These are phyloP conservation scores for Marisa cornuarietis DNA, from an alignment of 1,140 invertebrate genomes.

Conservation along the genomic window DNA sequence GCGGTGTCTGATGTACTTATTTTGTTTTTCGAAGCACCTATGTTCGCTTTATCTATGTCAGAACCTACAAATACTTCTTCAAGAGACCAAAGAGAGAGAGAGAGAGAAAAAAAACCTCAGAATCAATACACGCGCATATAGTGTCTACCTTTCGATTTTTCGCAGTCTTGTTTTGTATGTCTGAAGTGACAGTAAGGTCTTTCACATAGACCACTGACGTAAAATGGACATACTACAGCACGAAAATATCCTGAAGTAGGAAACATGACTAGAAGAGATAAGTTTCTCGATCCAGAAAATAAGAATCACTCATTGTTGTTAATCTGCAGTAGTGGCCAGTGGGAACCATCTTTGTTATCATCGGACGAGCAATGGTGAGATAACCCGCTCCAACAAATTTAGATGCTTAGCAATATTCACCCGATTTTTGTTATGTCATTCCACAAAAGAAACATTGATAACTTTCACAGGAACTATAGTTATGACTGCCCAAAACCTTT, in stretches of 20 bases:
- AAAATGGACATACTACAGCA: constrained; percentile 84
- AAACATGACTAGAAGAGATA: constrained; percentile 73
- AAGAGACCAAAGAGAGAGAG: background rate
- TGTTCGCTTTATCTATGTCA: background rate
- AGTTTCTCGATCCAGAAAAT: background rate
- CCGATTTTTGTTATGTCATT: background rate
- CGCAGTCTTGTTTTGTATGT: constrained; percentile 73
- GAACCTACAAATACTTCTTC: background rate
- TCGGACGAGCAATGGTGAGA: background rate
- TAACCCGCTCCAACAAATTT: background rate
- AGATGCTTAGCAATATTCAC: background rate
- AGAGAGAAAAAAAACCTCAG: background rate
- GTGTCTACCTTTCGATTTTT: constrained; percentile 36
- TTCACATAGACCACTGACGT: constrained; percentile 79
- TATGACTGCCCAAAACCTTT: no score
- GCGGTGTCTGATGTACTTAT: background rate
- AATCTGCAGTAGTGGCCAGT: background rate
- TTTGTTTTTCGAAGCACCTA: background rate
- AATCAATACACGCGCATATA: background rate
- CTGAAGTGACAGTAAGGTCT: constrained; percentile 90
- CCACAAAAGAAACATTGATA: background rate
- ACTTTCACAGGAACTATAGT: no score
- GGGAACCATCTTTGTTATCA: background rate
- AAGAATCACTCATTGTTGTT: background rate
- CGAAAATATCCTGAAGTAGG: constrained; percentile 87